Evolutionary conservation across 2,888 invertebrate genomes (phyloP).

Genomic region (Seira ritae): DNA sequence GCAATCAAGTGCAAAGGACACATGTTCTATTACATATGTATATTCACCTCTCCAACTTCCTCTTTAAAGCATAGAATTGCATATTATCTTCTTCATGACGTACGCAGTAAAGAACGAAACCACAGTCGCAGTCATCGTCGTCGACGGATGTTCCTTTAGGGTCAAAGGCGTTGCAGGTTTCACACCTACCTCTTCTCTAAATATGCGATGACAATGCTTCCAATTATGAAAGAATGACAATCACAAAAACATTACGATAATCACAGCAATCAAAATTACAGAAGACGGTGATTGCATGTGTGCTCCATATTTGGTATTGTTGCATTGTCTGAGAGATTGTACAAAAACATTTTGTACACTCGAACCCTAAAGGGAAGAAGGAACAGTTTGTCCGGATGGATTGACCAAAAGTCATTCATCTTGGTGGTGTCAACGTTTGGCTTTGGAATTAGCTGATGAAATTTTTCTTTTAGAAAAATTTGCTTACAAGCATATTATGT

Average conservation of each 20-base stretch:
- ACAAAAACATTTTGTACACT: neutral
- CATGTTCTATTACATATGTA: neutral
- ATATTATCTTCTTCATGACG: too few species aligned
- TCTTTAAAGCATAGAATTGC: neutral
- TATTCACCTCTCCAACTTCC: neutral
- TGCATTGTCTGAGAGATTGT: neutral
- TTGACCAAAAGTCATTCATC: too few species aligned
- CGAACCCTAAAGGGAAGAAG: too few species aligned
- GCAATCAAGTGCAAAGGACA: neutral
- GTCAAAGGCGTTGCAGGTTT: slow-evolving; percentile 53
- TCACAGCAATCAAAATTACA: too few species aligned
- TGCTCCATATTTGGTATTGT: neutral
- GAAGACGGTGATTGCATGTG: too few species aligned
- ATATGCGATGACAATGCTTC: slow-evolving; percentile 14
- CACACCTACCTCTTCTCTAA: slow-evolving; percentile 34
- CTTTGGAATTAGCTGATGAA: too few species aligned
- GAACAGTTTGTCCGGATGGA: too few species aligned
- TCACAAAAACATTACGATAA: slow-evolving; percentile 7
- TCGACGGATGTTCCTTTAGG: slow-evolving; percentile 35
- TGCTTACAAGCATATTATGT: too few species aligned
- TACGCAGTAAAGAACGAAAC: too few species aligned
- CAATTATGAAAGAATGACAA: slow-evolving; percentile 52
- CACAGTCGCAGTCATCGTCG: neutral
- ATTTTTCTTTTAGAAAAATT: too few species aligned
- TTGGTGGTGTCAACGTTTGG: too few species aligned